phyloP scores from a whole-genome alignment of 2,888 invertebrate species.

The Myopa testacea region DNA sequence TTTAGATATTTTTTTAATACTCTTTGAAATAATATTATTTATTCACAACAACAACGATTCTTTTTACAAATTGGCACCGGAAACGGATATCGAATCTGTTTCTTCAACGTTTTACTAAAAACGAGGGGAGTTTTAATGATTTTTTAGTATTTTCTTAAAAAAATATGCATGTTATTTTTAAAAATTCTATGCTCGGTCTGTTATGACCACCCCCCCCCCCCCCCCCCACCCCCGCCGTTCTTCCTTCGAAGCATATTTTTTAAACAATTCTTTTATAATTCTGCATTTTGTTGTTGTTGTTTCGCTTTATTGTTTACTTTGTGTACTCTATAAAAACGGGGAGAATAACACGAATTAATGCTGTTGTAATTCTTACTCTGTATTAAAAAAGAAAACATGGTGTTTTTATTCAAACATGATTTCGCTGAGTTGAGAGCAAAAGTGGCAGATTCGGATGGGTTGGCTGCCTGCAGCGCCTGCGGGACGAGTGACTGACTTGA shows the following conservation, averaged over 20 bases:
- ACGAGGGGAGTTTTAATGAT: too few relatives aligned
- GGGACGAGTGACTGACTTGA: slow-evolving; percentile 8
- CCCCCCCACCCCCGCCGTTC: too few relatives aligned
- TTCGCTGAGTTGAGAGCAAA: slow-evolving; percentile 8
- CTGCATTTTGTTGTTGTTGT: not conserved
- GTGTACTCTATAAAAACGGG: not conserved
- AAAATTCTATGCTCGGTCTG: not conserved
- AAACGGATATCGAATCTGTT: too few relatives aligned
- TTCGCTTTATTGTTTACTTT: not conserved
- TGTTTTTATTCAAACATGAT: slow-evolving; percentile 20
- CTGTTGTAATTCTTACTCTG: not conserved
- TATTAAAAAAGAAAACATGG: not conserved
- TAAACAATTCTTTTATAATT: not conserved
- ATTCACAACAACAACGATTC: too few relatives aligned
- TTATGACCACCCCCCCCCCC: not conserved
- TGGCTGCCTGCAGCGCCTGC: slow-evolving; percentile 22
- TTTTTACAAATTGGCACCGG: too few relatives aligned
- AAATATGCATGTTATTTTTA: not conserved
- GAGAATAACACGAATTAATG: not conserved
- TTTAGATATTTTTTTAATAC: too few relatives aligned
- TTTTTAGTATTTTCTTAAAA: not conserved
- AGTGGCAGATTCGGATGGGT: slow-evolving; percentile 23
- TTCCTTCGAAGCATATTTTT: not conserved
- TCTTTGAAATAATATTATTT: too few relatives aligned
- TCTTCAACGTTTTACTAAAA: too few relatives aligned